Base-by-base conservation (phyloP, 2,113 vertebrate genomes). In the Elephantulus edwardii region DNA sequence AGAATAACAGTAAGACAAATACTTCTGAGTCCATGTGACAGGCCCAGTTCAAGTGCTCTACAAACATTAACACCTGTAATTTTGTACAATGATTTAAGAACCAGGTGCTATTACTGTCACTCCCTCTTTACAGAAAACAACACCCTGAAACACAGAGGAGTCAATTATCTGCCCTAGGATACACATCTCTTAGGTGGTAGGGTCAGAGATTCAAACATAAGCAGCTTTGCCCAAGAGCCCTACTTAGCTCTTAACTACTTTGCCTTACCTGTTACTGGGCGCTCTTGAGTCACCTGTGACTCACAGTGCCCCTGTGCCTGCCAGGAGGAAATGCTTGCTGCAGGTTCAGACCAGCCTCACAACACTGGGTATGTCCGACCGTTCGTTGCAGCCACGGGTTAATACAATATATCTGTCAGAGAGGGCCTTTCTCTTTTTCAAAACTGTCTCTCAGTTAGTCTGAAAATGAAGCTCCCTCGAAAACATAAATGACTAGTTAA, bases 391-490 rank as follows among this genome's bases (percentile, higher is more conserved):
- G 17, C 16, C 64, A 38, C n/a, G 35, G 6, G 10, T 11, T 17
- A 7, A 68, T 1, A 6, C 64, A 68, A 66, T 35, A 33, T 17
- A 38, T 66, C 64, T 19, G 54, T 17, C 54, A 56, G 54, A 56
- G 8, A 14, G 26, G 54, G 20, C 20, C 26, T 56, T 56, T 24
- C 8, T 22, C 54, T 56, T 24, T 56, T n/a, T n/a, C n/a, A n/a
- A n/a, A n/a, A n/a, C 54, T 5, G 54, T 56, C 54, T 5, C 4
- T 56, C 14, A 56, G 54, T 56, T 22, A 24, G 52, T n/a, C n/a
- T n/a, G n/a, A n/a, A n/a, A 89, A 72, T 56, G 78, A 87, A 86
- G 48, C 38, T 86, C 38, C n/a, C 58, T 42, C 84, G 44, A 64
- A 86, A 56, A 22, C 79, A 35, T n/a, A 77, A 77, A 42, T 76